Conservation (phyloP, 2,797 vertebrate genomes). For the Pyrocephalus nanus region DNA sequence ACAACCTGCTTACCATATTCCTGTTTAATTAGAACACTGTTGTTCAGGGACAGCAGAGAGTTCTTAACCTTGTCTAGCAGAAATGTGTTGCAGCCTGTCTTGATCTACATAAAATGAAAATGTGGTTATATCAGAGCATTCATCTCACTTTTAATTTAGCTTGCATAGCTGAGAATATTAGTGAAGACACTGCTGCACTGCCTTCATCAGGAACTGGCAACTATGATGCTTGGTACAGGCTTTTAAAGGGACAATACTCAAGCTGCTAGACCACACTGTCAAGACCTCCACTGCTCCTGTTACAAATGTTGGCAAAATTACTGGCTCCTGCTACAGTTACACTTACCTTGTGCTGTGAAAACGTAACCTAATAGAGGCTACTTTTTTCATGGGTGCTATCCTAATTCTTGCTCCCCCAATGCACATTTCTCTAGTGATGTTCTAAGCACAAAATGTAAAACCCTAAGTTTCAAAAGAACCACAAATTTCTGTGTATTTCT, state of each 20-base stretch:
- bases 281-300: background rate
- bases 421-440: background rate
- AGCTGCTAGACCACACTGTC: slow-evolving; percentile 11
- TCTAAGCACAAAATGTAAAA: background rate
- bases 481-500: background rate
- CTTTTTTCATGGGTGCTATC: background rate
- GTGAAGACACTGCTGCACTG: slow-evolving; percentile 59
- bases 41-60: slow-evolving; percentile 62
- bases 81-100: slow-evolving; percentile 68
- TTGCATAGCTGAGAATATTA: slow-evolving; percentile 61
- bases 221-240: background rate
- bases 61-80: slow-evolving; percentile 69
- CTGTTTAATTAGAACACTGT: slow-evolving; percentile 67
- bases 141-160: slow-evolving; percentile 70
- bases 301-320: background rate
- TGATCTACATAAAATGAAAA: slow-evolving; percentile 71
- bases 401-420: background rate
- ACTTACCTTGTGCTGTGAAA: background rate
- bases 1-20: slow-evolving; percentile 62
- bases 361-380: background rate
- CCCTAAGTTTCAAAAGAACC: background rate
- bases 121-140: slow-evolving; percentile 67
- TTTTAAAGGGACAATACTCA: slow-evolving; percentile 44
- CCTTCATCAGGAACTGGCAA: slow-evolving; percentile 57
- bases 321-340: background rate